These are phyloP conservation scores for Phainopepla nitens DNA, from an alignment of 2,113 vertebrate species.

Conservation along the genomic window DNA sequence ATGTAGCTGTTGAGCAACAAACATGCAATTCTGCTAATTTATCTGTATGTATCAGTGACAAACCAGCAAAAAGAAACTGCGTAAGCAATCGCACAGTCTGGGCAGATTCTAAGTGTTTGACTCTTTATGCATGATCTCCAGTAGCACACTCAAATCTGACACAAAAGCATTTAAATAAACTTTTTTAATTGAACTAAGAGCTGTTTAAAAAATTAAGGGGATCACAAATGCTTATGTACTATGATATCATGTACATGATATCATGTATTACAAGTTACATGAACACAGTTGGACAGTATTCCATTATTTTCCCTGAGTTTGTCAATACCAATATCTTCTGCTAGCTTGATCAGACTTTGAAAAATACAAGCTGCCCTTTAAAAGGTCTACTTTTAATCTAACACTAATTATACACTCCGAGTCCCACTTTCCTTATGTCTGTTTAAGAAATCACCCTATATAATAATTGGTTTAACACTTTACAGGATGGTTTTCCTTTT, in stretches of 20 bases:
- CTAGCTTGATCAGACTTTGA: background rate
- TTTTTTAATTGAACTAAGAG: background rate
- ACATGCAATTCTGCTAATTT: background rate
- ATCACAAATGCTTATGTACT: background rate
- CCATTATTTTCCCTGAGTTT: background rate
- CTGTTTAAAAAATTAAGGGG: background rate
- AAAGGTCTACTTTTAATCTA: background rate
- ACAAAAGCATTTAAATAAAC: background rate
- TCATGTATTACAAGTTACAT: background rate
- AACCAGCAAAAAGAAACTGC: background rate
- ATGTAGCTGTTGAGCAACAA: background rate
- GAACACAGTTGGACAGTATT: background rate
- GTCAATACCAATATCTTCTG: background rate
- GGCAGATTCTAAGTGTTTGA: background rate
- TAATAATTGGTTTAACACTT: background rate
- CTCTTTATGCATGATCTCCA: background rate
- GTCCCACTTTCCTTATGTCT: background rate
- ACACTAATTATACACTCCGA: background rate
- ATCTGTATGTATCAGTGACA: background rate
- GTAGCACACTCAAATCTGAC: background rate
- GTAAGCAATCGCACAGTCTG: background rate
- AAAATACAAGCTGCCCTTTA: background rate
- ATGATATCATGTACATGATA: fast-evolving
- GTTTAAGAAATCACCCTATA: background rate
- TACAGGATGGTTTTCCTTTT: background rate